Conservation (phyloP, 2,797 vertebrate species). For the Myotis pilosus region DNA sequence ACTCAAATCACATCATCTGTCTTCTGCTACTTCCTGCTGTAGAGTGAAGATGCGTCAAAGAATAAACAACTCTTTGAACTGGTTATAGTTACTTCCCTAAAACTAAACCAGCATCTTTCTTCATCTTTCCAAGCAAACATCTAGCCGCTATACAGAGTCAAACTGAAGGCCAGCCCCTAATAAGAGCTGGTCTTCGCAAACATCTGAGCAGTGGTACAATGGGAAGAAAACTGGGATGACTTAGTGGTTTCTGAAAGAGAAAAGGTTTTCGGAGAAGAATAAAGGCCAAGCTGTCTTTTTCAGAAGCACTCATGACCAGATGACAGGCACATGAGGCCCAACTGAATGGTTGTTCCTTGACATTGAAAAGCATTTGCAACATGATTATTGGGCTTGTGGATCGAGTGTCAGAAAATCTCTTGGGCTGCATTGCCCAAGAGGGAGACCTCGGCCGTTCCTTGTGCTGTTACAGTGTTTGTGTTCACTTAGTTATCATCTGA, state of each 20-base stretch:
- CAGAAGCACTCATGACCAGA: constrained; percentile 47
- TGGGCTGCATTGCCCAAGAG: constrained; percentile 11
- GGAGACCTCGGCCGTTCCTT: constrained; percentile 69
- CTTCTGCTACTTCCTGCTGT: background rate
- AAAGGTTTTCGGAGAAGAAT: constrained; percentile 46
- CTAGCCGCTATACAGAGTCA: background rate
- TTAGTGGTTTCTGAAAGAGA: constrained; percentile 59
- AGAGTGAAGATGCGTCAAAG: background rate
- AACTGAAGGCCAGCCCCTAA: background rate
- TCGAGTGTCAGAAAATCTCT: constrained; percentile 72
- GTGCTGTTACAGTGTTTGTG: constrained; percentile 71
- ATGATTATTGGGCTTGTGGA: constrained; percentile 60
- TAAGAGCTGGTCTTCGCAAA: constrained; percentile 21
- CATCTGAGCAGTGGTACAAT: background rate
- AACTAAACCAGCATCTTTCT: constrained; percentile 2
- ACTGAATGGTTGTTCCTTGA: constrained; percentile 46
- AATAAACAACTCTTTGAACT: background rate
- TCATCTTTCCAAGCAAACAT: background rate
- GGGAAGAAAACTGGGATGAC: background rate
- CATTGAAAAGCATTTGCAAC: constrained; percentile 51
- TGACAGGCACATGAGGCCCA: background rate
- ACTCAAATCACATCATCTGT: background rate
- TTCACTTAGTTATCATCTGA: constrained; percentile 73
- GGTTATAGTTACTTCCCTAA: background rate
- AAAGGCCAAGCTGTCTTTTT: background rate